phyloP scores from a whole-genome alignment of 2,797 vertebrate genomes.

The Tamandua tetradactyla region DNA sequence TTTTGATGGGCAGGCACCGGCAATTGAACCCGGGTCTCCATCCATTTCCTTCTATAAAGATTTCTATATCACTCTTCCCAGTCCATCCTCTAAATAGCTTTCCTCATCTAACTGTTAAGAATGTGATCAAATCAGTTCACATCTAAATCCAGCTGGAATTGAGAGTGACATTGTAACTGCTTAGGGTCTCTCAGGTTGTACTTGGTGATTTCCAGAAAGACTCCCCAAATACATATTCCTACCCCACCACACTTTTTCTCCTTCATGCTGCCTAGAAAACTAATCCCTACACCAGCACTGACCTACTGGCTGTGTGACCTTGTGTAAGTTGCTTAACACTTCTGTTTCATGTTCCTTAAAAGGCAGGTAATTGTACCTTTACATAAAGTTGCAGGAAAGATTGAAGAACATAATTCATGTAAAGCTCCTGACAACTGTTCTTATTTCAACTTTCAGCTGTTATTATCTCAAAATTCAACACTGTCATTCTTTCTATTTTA shows the following conservation, averaged over 20 bases:
- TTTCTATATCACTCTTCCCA: neutral
- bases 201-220: neutral
- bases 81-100: neutral
- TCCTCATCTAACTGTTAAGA: neutral
- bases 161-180: neutral
- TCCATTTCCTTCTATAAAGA: neutral
- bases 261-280: neutral
- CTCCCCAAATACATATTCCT: neutral
- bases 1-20: no score
- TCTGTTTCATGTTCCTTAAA: constrained; percentile 1
- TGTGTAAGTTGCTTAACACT: neutral
- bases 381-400: neutral
- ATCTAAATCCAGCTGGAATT: neutral
- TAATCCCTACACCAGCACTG: neutral
- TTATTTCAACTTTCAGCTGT: neutral
- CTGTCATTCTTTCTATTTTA: neutral
- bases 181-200: neutral
- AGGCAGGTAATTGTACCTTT: neutral
- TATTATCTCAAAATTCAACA: neutral
- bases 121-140: neutral
- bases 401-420: neutral
- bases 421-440: neutral
- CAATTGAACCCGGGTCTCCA: no score
- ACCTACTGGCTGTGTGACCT: neutral
- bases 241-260: neutral